phyloP scores from a whole-genome alignment of 2,113 vertebrate genomes.

The Malurus elegans region DNA sequence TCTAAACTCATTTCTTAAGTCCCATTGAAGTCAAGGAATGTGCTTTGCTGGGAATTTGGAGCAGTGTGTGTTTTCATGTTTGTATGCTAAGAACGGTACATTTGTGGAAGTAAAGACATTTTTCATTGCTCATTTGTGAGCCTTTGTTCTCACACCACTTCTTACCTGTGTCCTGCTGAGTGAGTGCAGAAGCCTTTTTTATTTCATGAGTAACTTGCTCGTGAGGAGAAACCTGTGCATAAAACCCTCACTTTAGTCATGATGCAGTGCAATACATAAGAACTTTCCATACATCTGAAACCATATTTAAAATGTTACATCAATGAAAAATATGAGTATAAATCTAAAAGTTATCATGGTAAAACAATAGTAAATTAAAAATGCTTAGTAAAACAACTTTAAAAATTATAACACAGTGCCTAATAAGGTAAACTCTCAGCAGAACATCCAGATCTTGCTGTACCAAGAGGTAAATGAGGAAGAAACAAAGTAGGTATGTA shows the following conservation, averaged over 20 bases:
- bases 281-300: background rate
- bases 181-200: constrained; percentile 55
- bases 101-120: background rate
- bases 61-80: background rate
- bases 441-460: background rate
- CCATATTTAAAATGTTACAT: background rate
- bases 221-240: constrained; percentile 62
- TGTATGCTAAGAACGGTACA: background rate
- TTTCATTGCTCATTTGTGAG: background rate
- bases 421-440: background rate
- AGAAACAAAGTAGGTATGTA: background rate
- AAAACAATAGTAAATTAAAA: background rate
- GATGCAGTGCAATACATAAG: background rate
- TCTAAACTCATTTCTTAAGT: background rate
- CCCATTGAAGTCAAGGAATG: background rate
- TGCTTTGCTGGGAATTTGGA: background rate
- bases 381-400: background rate
- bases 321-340: background rate
- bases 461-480: background rate
- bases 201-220: constrained; percentile 60
- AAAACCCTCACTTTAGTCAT: constrained; percentile 48
- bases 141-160: background rate
- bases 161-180: constrained; percentile 75
- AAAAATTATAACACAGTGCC: background rate
- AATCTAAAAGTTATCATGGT: background rate